Conservation (phyloP, 2,113 vertebrate genomes). For the Bos javanicus region DNA sequence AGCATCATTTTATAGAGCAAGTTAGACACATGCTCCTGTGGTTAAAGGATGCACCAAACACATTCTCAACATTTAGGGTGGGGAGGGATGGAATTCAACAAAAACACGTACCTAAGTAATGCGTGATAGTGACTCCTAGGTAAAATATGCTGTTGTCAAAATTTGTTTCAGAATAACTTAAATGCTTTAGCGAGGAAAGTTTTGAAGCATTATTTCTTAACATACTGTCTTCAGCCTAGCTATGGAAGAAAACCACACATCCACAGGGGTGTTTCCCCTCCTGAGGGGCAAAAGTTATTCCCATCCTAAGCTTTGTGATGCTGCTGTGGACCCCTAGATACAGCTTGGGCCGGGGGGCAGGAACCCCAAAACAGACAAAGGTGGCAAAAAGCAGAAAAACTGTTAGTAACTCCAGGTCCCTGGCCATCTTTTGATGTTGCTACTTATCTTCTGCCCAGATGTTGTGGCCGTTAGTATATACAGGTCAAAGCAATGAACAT, state of each 20-base stretch:
- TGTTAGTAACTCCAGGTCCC: neutral
- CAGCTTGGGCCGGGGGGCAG: fast-evolving
- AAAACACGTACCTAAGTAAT: neutral
- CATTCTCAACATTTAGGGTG: no score
- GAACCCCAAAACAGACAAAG: neutral
- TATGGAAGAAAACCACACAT: neutral
- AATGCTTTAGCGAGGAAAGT: neutral
- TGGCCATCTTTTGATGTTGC: neutral
- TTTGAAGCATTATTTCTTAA: neutral
- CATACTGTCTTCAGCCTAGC: neutral
- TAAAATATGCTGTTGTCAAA: neutral
- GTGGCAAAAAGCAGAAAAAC: neutral
- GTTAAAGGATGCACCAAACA: neutral
- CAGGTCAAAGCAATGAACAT: fast-evolving
- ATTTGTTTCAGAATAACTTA: neutral
- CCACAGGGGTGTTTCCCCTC: neutral
- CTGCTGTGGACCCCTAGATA: neutral
- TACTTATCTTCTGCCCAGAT: neutral
- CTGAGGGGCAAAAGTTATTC: neutral
- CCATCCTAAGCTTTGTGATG: fast-evolving
- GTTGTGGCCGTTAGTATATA: fast-evolving
- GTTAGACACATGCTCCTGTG: neutral
- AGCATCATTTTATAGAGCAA: neutral
- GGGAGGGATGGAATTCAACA: neutral
- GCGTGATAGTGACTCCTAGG: neutral